Base-by-base conservation (phyloP, 1,140 invertebrate species). In the Holcopasites calliopsidis region DNA sequence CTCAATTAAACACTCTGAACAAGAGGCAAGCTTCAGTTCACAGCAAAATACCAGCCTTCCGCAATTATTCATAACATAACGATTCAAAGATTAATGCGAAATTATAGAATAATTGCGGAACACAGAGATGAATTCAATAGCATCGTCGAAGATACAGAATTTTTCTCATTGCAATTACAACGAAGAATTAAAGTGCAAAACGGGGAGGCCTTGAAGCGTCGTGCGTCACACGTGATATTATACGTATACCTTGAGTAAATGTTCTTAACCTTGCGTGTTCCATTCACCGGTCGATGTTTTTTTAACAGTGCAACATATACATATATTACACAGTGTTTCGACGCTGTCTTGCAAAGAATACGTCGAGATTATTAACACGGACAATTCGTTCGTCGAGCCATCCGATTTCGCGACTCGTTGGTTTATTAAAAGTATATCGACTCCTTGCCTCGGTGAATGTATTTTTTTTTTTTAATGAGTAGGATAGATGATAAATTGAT, bases 221-320 rank as follows among this genome's bases (percentile, higher is more conserved):
- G 47, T 11, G 23, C 18, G 44, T 54, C 61, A 33, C 31, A 55
- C 18, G 18, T 6, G 13, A 47, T 1, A n/a, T 47, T 16, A 5
- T 6, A 6, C 16, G 44, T 42, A 31, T 13, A 7, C 7, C 11
- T 31, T 18, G 16, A 62, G 18, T 52, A 21, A 57, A 54, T 54
- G 38, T 44, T 57, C 18, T 42, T 42, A 40, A 55, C 13, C 52
- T 55, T n/a, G n/a, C 7, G 65, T 35, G 26, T 69, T 57, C 23
- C 52, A n/a, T 33, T 57, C 11, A 33, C 16, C 7, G 16, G 23
- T n/a, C 11, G 10, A 40, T 54, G 7, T 21, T 31, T 28, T 18
- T 64, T 49, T n/a, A 33, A 44, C 1, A 38, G 6, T 13, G 3
- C 7, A 3, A 23, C 2, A 6, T 1, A 40, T 40, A 35, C n/a